Evolutionary conservation across 2,113 vertebrate species (phyloP).

Genomic region (Bothrops jararaca): DNA sequence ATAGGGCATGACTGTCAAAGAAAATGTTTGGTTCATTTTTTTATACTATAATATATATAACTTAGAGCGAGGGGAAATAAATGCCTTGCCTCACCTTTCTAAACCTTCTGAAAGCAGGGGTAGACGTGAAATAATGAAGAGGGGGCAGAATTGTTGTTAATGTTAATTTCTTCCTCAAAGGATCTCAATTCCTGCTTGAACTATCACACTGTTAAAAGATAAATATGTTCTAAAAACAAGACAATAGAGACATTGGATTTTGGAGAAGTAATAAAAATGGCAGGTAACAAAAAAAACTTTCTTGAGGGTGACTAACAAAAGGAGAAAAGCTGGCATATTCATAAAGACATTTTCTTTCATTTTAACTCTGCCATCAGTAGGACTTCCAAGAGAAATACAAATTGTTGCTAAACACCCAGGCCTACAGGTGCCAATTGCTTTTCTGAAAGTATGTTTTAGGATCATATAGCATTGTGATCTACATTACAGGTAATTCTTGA

Average conservation of each 20-base stretch:
- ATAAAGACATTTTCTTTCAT: background rate
- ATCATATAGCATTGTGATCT: background rate
- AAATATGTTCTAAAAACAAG: constrained; percentile 2
- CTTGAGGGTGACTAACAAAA: background rate
- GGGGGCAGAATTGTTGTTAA: constrained; percentile 21
- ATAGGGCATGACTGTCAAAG: background rate
- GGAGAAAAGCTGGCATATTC: fast-evolving
- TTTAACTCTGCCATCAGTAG: fast-evolving
- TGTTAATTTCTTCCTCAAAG: background rate
- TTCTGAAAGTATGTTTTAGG: background rate
- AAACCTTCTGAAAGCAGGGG: background rate
- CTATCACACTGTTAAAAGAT: constrained; percentile 13
- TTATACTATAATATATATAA: background rate
- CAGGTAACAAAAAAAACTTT: background rate
- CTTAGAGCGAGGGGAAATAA: background rate
- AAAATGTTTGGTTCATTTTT: background rate
- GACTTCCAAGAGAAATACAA: background rate
- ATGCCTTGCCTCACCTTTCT: constrained; percentile 10
- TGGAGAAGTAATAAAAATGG: constrained; percentile 2
- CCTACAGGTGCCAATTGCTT: background rate
- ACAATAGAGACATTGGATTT: background rate
- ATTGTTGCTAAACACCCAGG: background rate
- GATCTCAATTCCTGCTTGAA: background rate
- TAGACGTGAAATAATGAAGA: background rate
- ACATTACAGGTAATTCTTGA: background rate